Conservation (phyloP, 30 jellyfish, hydroid and myxozoan species). For the Cassiopea andromeda region DNA sequence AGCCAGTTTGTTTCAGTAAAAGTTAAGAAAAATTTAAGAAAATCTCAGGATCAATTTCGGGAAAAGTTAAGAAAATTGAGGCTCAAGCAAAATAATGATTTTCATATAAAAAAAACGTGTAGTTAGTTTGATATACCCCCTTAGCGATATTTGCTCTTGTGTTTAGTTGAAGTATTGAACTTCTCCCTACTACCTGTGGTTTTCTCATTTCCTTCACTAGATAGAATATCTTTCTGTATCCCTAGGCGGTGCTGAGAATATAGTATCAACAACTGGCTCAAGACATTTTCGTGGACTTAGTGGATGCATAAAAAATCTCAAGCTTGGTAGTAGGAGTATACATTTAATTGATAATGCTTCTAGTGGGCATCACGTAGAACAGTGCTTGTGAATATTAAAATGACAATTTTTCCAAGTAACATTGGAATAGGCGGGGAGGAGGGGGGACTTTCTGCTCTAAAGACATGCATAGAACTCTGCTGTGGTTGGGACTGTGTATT, state of each 20-base stretch:
- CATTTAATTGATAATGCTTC: slow-evolving; percentile 40
- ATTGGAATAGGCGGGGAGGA: neutral
- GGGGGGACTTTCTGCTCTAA: too few relatives aligned
- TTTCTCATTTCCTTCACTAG: too few relatives aligned
- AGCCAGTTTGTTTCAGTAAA: too few relatives aligned
- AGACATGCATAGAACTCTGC: too few relatives aligned
- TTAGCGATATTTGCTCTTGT: neutral
- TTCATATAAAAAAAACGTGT: too few relatives aligned
- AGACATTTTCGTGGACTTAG: slow-evolving; percentile 33
- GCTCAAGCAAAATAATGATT: too few relatives aligned
- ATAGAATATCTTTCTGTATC: neutral
- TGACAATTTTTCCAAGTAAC: neutral
- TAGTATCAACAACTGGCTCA: slow-evolving; percentile 42
- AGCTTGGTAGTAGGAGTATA: slow-evolving; percentile 19
- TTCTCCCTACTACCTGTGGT: too few relatives aligned
- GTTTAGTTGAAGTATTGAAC: neutral
- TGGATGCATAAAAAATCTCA: slow-evolving; percentile 49
- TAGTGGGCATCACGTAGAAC: slow-evolving; percentile 45
- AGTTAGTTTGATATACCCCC: too few relatives aligned
- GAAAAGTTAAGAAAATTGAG: too few relatives aligned
- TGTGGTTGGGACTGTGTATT: too few relatives aligned
- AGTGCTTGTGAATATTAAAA: slow-evolving; percentile 6
- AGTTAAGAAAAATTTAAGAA: too few relatives aligned
- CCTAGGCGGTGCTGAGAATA: slow-evolving; percentile 56
- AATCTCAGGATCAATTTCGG: too few relatives aligned